These are phyloP conservation scores for Chelidonichthys spinosus DNA, from an alignment of 2,797 vertebrate genomes.

Conservation along the genomic window DNA sequence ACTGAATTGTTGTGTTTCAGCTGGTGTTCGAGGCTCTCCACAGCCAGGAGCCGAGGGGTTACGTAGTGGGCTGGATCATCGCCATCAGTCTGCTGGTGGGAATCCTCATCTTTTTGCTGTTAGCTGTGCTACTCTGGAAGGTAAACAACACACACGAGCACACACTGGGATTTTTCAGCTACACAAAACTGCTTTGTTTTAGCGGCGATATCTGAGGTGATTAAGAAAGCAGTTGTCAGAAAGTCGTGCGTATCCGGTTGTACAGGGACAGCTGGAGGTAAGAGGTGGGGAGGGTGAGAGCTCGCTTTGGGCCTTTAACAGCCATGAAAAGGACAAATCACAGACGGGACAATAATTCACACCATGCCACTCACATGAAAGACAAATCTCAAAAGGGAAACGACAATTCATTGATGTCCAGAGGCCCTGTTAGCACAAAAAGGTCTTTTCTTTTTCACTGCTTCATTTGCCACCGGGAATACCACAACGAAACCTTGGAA, in stretches of 20 bases:
- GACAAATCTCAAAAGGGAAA: slow-evolving; percentile 59
- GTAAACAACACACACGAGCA: slow-evolving; percentile 80
- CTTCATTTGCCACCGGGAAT: slow-evolving; percentile 76
- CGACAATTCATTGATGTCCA: slow-evolving; percentile 66
- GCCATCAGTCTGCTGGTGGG: slow-evolving; percentile 98
- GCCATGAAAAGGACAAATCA: slow-evolving; percentile 68
- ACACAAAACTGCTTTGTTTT: slow-evolving; percentile 1
- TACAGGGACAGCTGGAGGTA: slow-evolving; percentile 56
- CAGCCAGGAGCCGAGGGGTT: slow-evolving; percentile 96
- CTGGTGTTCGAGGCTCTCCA: slow-evolving; percentile 99
- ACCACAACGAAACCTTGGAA: slow-evolving; percentile 82
- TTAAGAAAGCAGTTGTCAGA: slow-evolving; percentile 4
- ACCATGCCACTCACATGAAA: slow-evolving; percentile 69
- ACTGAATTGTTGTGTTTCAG: slow-evolving; percentile 82
- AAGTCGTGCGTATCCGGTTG: slow-evolving; percentile 41
- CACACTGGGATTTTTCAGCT: not conserved
- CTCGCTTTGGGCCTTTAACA: slow-evolving; percentile 49
- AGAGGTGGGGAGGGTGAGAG: slow-evolving; percentile 39
- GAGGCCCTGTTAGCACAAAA: slow-evolving; percentile 68
- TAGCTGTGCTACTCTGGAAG: slow-evolving; percentile 99
- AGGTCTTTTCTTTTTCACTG: slow-evolving; percentile 71
- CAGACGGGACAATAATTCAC: slow-evolving; percentile 71
- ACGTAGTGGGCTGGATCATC: slow-evolving; percentile 99
- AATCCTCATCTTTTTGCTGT: slow-evolving; percentile 97
- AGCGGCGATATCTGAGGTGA: not conserved